Base-by-base conservation (phyloP, 92 coral and sea anemone species). In the Parazoanthus swiftii region DNA sequence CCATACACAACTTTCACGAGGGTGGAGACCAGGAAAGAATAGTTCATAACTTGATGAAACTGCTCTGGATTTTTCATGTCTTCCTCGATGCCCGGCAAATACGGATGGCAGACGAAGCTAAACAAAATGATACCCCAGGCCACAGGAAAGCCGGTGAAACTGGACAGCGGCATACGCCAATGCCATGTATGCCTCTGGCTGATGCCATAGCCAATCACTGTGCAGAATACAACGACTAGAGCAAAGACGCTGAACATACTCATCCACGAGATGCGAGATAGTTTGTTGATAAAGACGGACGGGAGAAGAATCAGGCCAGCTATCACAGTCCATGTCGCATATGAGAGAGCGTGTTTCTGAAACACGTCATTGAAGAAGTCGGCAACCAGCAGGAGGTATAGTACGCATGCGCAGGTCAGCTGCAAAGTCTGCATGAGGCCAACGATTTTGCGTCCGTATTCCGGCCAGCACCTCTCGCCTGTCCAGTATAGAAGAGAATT, bases 201-300 rank as follows among this genome's bases (percentile, higher is more conserved):
- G 80, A 95, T 89, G 83, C 99, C 96, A 75, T 93, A 97, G 3
- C 99, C 99, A 20, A 95, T 91, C 70, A 95, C 95, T 1, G 98
- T 91, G 54, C 87, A 80, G 81, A 94, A 97, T 20, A 97, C 99
- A 77, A 95, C 88, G 2, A 95, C 90, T 4, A 97, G 92, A 5
- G 99, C 94, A 35, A 97, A 94, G n/a, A 97, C 98, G 76, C 99
- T 97, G 85, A 97, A 94, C 99, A 97, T 95, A 65, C 99, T 97
- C 81, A 97, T 93, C 94, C 95, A 95, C 6, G 99, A 97, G 81
- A 97, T 95, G n/a, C 96, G 97, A 43, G 94, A 92, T 16, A 95
- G 91, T 84, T 93, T 95, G 90, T 95, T 97, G 58, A 97, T 89
- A 85, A 97, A 97, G 71, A 97, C 97, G 3, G 94, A 89, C 20